Base-by-base conservation (phyloP, 2,888 invertebrate genomes). In the Melieria omissa region DNA sequence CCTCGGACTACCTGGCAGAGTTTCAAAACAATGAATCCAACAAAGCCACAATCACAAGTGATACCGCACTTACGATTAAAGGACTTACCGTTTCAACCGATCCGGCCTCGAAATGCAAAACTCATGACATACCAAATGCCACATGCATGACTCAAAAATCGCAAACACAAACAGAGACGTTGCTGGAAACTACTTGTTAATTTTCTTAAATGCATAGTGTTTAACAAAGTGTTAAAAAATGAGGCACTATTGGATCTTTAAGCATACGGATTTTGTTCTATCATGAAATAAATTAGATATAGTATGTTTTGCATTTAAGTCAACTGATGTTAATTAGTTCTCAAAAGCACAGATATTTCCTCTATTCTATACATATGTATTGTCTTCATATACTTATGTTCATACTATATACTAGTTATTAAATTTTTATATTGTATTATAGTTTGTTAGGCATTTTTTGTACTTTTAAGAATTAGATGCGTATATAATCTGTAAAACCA, bases 111-210 rank as follows among this genome's bases (percentile, higher is more conserved):
- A 10, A 47, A 10, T 58, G 7, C 44, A 72, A 49, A 58, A 14
- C 57, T 12, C 65, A 71, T 42, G 63, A 10, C 8, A 61, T 41
- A 10, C 46, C 74, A 42, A 79, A 78, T 70, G 72, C 75, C 47
- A 74, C 77, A 63, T 42, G 67, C 72, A 70, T 54, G 73, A 57
- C 73, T 49, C 78, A 77, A 61, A 78, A 77, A 64, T 69, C 79
- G 58, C 80, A 79, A 74, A 77, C 75, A 69, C 80, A 81, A 71
- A 66, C 80, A 46, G 86, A 87, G 74, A 80, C 84, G 52, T 80
- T 87, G 74, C 79, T 87, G 71, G 87, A 87, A 79, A 87, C 87
- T 63, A 86, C 87, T 72, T 87, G 87, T 80, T 87, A 77, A 61
- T 10, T 29, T 29, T 1, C 29, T 29, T 29, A 29, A 29, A 29